A percentile compares a stretch with the other conserved stretches of the same genome.
phyloP scores from a whole-genome alignment of 2,113 vertebrate species.

The Tragelaphus buxtoni region DNA sequence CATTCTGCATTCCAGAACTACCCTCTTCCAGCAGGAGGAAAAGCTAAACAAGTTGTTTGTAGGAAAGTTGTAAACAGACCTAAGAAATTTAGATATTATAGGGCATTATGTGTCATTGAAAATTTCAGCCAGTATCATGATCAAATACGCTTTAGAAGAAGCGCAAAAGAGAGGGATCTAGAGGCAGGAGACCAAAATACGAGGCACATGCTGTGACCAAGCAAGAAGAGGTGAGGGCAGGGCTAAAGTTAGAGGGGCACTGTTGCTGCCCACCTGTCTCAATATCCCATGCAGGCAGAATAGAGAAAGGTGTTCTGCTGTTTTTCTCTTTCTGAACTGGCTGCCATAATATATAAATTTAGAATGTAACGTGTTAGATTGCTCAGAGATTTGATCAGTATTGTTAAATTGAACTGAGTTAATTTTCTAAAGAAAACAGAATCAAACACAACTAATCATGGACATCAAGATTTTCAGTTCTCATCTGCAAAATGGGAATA shows the following conservation, averaged over 20 bases:
- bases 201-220: background rate
- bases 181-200: background rate
- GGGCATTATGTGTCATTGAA: background rate
- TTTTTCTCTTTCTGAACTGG: background rate
- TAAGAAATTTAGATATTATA: background rate
- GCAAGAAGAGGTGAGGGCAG: background rate
- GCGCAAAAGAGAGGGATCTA: background rate
- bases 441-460: background rate
- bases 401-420: background rate
- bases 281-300: background rate
- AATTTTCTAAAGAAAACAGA: slow-evolving; percentile 15
- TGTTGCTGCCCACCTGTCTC: background rate
- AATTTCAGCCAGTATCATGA: background rate
- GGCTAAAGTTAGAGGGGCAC: background rate
- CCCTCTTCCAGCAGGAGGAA: background rate
- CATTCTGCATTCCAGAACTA: background rate
- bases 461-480: background rate
- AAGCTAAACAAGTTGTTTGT: background rate
- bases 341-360: background rate
- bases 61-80: background rate
- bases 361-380: background rate
- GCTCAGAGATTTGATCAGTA: background rate
- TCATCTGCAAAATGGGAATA: background rate
- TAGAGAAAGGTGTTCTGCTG: background rate
- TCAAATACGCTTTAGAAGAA: background rate